Conservation (phyloP, 2,797 vertebrate genomes). For the Moxostoma hubbsi region DNA sequence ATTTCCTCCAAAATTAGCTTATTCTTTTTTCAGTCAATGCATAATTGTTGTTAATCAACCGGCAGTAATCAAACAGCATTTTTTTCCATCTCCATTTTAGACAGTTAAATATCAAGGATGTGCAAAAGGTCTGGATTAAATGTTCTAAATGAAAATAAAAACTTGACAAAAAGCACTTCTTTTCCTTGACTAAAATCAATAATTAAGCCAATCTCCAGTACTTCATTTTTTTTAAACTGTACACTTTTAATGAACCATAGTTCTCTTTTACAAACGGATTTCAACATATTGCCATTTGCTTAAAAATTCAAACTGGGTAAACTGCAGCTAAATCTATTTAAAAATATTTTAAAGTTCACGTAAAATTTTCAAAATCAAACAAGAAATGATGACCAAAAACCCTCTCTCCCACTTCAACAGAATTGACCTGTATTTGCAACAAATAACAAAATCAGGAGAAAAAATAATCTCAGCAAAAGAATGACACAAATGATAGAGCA, state of each 20-base stretch:
- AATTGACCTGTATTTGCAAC: constrained; percentile 67
- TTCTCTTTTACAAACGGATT: constrained; percentile 58
- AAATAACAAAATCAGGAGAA: constrained; percentile 51
- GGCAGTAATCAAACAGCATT: constrained; percentile 92
- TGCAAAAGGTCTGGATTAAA: constrained; percentile 90
- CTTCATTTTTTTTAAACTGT: constrained; percentile 50
- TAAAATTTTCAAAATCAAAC: constrained; percentile 53
- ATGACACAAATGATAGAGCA: constrained; percentile 53
- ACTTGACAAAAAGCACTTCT: constrained; percentile 62
- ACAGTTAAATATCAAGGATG: constrained; percentile 92
- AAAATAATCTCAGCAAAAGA: constrained; percentile 31
- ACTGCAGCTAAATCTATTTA: constrained; percentile 51
- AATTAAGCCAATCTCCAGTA: constrained; percentile 62
- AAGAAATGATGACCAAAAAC: constrained; percentile 52
- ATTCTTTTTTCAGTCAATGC: constrained; percentile 89
- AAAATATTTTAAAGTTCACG: constrained; percentile 61
- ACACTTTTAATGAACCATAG: constrained; percentile 44
- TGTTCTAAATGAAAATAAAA: constrained; percentile 75
- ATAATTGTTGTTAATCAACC: constrained; percentile 87
- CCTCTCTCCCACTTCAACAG: constrained; percentile 53
- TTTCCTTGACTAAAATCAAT: constrained; percentile 64
- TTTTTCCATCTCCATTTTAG: constrained; percentile 81
- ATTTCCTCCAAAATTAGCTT: constrained; percentile 98
- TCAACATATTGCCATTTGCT: constrained; percentile 68
- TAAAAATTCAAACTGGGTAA: constrained; percentile 61